Percentiles rank a stretch among this genome's conserved stretches.
Evolutionary conservation across 1,140 invertebrate species (phyloP).

Genomic region (Bemisia tabaci): DNA sequence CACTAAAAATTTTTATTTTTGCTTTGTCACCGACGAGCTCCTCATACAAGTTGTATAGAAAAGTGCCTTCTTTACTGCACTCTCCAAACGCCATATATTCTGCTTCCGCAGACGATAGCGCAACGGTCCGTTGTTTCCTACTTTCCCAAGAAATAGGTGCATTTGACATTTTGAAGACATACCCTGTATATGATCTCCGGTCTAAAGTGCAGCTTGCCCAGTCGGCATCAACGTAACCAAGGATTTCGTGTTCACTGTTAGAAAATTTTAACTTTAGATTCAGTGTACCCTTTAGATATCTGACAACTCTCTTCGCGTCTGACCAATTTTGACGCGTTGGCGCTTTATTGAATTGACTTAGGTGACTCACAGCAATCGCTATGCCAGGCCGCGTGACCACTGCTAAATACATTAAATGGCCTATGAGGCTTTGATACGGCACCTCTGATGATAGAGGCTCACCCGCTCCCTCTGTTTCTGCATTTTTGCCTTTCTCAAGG

Average conservation of each 20-base stretch:
- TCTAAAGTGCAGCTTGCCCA: slow-evolving; percentile 10
- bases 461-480: too few species aligned
- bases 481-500: too few species aligned
- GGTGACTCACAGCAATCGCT: too few species aligned
- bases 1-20: slow-evolving; percentile 9
- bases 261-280: too few species aligned
- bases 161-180: slow-evolving; percentile 11
- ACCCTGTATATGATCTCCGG: slow-evolving; percentile 13
- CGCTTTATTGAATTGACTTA: too few species aligned
- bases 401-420: too few species aligned
- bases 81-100: slow-evolving; percentile 15
- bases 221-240: slow-evolving; percentile 15
- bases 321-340: slow-evolving; percentile 16
- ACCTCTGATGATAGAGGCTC: too few species aligned
- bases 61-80: slow-evolving; percentile 17
- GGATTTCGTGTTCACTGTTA: slow-evolving; percentile 1
- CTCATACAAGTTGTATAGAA: slow-evolving; percentile 8
- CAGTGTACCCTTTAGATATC: slow-evolving; percentile 8
- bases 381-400: too few species aligned
- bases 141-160: slow-evolving; percentile 12
- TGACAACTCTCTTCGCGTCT: slow-evolving; percentile 7
- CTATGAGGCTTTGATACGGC: too few species aligned
- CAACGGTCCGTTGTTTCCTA: slow-evolving; percentile 13
- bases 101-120: slow-evolving; percentile 11
- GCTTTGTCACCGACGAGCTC: too few species aligned